Evolutionary conservation across 2,888 invertebrate genomes (phyloP).

Genomic region (Heliothis peltigera): DNA sequence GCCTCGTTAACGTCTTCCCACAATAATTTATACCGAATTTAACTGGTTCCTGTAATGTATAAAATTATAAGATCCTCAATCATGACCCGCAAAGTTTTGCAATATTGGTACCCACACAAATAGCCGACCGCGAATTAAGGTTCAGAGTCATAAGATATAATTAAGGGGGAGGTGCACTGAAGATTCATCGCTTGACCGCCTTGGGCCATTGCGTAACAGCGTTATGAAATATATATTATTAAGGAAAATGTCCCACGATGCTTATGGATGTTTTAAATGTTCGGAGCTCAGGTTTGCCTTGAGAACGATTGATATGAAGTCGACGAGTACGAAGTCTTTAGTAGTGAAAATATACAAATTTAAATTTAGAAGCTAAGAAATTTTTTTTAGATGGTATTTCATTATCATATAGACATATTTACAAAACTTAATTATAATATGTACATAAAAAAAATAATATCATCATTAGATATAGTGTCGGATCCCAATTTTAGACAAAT

Average conservation of each 20-base stretch:
- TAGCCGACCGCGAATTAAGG: slow-evolving; percentile 57
- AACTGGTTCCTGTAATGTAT: slow-evolving; percentile 45
- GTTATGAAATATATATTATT: slow-evolving; percentile 54
- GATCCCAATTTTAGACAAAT: too few species aligned
- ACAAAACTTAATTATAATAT: too few species aligned
- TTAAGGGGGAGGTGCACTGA: slow-evolving; percentile 57
- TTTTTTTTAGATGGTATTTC: too few species aligned
- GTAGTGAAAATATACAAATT: too few species aligned
- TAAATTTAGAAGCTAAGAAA: too few species aligned
- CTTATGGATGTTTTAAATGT: slow-evolving; percentile 20
- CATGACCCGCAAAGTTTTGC: slow-evolving; percentile 43
- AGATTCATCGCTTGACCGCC: slow-evolving; percentile 62
- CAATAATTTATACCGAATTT: slow-evolving; percentile 25
- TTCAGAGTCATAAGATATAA: slow-evolving; percentile 55
- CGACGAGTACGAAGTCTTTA: not conserved
- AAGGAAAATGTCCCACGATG: slow-evolving; percentile 43
- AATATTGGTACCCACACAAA: slow-evolving; percentile 49
- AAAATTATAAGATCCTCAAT: slow-evolving; percentile 47
- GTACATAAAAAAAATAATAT: too few species aligned
- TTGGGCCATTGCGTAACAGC: slow-evolving; percentile 44
- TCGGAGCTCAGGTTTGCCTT: slow-evolving; percentile 43
- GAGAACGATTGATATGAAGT: slow-evolving; percentile 44
- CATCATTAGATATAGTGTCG: too few species aligned
- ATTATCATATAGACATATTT: too few species aligned
- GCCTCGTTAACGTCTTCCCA: slow-evolving; percentile 30